A percentile compares a stretch with the other conserved stretches of the same genome.
Conservation (phyloP, 2,888 invertebrate genomes). For the Platycnemis pennipes region DNA sequence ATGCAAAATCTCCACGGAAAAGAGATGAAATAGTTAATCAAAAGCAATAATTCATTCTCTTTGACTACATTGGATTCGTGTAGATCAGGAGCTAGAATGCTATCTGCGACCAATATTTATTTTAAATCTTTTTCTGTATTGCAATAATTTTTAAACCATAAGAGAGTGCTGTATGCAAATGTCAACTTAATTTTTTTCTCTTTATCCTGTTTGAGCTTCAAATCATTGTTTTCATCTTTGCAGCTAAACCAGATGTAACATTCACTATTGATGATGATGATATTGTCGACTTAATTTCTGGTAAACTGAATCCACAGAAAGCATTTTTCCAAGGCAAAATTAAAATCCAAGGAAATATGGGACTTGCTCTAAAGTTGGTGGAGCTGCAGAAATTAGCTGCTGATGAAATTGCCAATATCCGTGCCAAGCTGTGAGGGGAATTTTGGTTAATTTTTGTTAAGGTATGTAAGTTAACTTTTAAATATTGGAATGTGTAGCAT, state of each 20-base stretch:
- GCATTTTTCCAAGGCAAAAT: conserved; percentile 98
- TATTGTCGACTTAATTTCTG: conserved; percentile 92
- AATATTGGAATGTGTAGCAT: background rate
- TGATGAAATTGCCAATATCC: conserved; percentile 86
- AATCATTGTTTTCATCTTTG: conserved; percentile 72
- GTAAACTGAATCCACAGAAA: conserved; percentile 96
- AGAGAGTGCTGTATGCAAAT: too few relatives aligned
- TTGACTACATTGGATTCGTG: too few relatives aligned
- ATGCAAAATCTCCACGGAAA: too few relatives aligned
- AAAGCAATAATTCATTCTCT: too few relatives aligned
- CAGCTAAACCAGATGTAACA: conserved; percentile 93
- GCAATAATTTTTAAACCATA: too few relatives aligned
- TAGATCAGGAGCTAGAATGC: too few relatives aligned
- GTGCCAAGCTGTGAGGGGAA: conserved; percentile 86
- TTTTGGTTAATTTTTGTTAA: background rate
- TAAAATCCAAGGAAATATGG: conserved; percentile 98
- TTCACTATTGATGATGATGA: conserved; percentile 95
- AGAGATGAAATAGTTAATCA: too few relatives aligned
- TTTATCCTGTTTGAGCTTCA: too few relatives aligned
- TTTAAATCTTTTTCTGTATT: too few relatives aligned
- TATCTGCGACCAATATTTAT: too few relatives aligned
- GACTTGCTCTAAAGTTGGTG: conserved; percentile 95
- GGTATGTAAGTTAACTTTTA: background rate
- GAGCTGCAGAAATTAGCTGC: conserved; percentile 89
- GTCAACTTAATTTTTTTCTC: too few relatives aligned